Evolutionary conservation across 2,113 vertebrate species (phyloP).

Genomic region (Podiceps cristatus): DNA sequence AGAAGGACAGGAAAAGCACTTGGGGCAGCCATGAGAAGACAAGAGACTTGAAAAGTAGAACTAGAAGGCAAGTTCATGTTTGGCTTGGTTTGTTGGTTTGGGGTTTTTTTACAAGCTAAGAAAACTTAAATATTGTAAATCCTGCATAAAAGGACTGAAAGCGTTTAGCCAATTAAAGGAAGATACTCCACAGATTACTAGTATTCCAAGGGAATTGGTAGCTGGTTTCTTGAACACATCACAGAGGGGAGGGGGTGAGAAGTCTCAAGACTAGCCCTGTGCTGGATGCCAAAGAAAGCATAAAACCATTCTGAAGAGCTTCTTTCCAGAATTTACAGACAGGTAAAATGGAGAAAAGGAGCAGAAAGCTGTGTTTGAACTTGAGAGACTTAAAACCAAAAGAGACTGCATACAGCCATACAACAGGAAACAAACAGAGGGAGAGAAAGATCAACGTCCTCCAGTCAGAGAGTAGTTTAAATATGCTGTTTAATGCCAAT

Average conservation of each 20-base stretch:
- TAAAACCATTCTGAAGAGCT: not conserved
- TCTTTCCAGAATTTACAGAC: not conserved
- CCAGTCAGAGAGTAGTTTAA: not conserved
- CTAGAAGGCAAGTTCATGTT: not conserved
- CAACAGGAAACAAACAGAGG: not conserved
- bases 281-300: not conserved
- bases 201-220: not conserved
- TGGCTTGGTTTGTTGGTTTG: not conserved
- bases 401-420: not conserved
- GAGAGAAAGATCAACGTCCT: not conserved
- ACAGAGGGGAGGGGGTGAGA: not conserved
- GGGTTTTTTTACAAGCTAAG: not conserved
- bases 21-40: not conserved
- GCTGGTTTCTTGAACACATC: not conserved
- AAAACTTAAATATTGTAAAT: not conserved
- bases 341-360: not conserved
- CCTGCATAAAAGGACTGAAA: not conserved
- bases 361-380: not conserved
- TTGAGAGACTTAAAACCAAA: not conserved
- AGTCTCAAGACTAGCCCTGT: not conserved
- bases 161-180: not conserved
- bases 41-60: not conserved
- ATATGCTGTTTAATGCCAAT: not conserved
- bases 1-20: not conserved
- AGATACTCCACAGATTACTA: not conserved